A percentile compares a stretch with the other conserved stretches of the same genome.
Evolutionary conservation across 2,797 vertebrate genomes (phyloP).

Genomic region (Notamacropus eugenii): DNA sequence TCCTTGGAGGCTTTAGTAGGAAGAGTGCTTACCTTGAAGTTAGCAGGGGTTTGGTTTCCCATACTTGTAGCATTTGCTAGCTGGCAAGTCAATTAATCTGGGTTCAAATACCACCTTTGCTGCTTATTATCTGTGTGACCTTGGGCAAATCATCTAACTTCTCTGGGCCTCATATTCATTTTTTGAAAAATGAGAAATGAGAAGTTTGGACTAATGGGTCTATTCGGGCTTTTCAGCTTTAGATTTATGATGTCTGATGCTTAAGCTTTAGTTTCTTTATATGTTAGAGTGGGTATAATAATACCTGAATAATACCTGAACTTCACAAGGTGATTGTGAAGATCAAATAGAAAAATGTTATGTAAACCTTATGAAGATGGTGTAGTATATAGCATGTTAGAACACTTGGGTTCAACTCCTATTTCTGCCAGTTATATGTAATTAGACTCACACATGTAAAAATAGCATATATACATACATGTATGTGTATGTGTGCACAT

Average conservation of each 20-base stretch:
- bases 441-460: too few relatives aligned
- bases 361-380: not conserved
- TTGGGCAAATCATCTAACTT: not conserved
- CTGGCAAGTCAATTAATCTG: not conserved
- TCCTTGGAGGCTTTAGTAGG: not conserved
- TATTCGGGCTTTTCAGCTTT: not conserved
- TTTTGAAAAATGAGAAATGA: not conserved
- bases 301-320: not conserved
- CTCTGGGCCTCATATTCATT: not conserved
- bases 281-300: not conserved
- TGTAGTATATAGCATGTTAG: too few relatives aligned
- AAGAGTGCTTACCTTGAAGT: not conserved
- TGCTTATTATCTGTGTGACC: not conserved
- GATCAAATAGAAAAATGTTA: not conserved
- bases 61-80: not conserved
- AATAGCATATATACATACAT: too few relatives aligned
- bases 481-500: too few relatives aligned
- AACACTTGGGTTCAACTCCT: too few relatives aligned
- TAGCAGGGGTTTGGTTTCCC: not conserved
- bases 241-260: not conserved
- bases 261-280: not conserved
- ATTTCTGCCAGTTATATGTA: too few relatives aligned
- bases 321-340: not conserved
- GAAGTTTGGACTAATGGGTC: not conserved
- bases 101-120: not conserved